These are phyloP conservation scores for Aleiodes leptofemur DNA, from an alignment of 2,888 invertebrate species.

Conservation along the genomic window DNA sequence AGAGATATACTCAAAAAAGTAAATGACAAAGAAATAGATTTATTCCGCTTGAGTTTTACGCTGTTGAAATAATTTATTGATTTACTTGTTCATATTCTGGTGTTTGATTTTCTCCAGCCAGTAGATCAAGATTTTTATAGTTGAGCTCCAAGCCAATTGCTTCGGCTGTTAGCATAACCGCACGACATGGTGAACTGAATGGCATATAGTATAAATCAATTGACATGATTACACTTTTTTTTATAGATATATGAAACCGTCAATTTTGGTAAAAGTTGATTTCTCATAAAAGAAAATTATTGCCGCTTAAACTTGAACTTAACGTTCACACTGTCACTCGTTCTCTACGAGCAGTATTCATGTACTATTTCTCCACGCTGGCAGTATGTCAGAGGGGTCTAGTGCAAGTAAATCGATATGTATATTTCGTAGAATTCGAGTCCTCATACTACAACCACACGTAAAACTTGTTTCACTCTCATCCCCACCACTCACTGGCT, in stretches of 20 bases:
- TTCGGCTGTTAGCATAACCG: slow-evolving; percentile 72
- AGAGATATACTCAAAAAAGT: too few species aligned
- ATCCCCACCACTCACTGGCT: neutral
- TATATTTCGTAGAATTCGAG: slow-evolving; percentile 18
- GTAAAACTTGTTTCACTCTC: neutral
- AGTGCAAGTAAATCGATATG: slow-evolving; percentile 28
- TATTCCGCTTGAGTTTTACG: too few species aligned
- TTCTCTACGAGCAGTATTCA: neutral
- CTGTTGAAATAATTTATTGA: neutral
- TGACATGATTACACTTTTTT: slow-evolving; percentile 57
- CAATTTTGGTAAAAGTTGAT: neutral
- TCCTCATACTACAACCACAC: neutral
- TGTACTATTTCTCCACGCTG: neutral
- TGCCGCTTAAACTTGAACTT: neutral
- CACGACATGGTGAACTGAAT: slow-evolving; percentile 71
- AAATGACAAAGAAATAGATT: too few species aligned
- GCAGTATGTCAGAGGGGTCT: slow-evolving; percentile 22
- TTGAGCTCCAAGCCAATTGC: slow-evolving; percentile 72
- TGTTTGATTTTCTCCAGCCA: slow-evolving; percentile 70
- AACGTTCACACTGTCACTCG: slow-evolving; percentile 9
- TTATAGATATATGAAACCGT: neutral
- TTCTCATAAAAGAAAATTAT: neutral
- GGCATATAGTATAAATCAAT: slow-evolving; percentile 68
- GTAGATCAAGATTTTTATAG: slow-evolving; percentile 67
- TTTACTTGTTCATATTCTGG: slow-evolving; percentile 73